Evolutionary conservation across 1,140 invertebrate species (phyloP), one percentile per base, ranked within the genome.

Genomic region (Heterodera schachtii): DNA sequence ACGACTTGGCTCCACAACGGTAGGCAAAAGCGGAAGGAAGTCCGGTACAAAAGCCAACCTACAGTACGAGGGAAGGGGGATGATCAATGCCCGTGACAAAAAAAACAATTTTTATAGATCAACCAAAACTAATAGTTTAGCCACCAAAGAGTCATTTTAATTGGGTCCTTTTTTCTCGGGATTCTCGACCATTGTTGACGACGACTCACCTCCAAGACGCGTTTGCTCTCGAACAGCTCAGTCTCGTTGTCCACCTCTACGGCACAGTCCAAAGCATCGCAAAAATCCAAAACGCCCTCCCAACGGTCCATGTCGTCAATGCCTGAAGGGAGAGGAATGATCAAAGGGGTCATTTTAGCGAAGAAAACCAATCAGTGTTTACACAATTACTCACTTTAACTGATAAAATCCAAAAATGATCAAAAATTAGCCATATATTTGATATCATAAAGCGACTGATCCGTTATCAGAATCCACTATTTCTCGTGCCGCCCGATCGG

Each of bases 281-380:
- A 90, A 46, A 88, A 76, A 6, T 85, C 87, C 66, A 80, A 78
- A 57, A 90, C 87, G 41, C 87, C 87, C 41, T 89, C 84, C 87
- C 88, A 88, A 21, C 81, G 77, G 44, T 87, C 87, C 41, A 44
- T 81, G 43, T 31, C 70, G 41, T 86, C 73, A 47, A 74, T 76
- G 3, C 44, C 43, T 86, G 46, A 19, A 57, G 66, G 11, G 44
- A 66, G 43, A 75, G 6, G 70, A 13, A 47, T 7, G 44, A 78
- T 76, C 77, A 31, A 31, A 21, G 19, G 11, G 81, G 1, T 31
- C 31, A 31, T 31, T 31, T 31, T 31, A 31, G 31, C 31, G 31
- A 31, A 31, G 31, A 31, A 31, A 31, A 31, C 31, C 31, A 31
- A 31, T 31, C n/a, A n/a, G 31, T 31, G 31, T 31, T 31, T 31